Percentiles rank a stretch among this genome's conserved stretches.
Evolutionary conservation across 2,888 invertebrate genomes (phyloP).

Genomic region (Hypercompe scribonia): DNA sequence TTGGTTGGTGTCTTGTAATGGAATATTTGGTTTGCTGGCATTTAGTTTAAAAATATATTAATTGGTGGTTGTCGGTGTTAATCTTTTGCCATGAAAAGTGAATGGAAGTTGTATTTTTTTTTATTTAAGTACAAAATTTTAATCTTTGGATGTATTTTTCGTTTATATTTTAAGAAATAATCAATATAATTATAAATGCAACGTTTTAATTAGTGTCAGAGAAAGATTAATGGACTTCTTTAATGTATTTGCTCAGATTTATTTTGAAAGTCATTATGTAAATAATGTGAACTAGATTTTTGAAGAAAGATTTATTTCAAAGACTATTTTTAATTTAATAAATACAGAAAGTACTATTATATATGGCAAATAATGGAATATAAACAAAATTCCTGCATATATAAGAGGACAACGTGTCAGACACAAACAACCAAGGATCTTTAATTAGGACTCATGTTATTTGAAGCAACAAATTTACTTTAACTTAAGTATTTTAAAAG

Average conservation of each 20-base stretch:
- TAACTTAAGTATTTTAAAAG: too few relatives aligned
- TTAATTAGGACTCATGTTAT: not conserved
- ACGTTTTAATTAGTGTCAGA: too few relatives aligned
- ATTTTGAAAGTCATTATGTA: not conserved
- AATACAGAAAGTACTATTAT: not conserved
- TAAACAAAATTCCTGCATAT: not conserved
- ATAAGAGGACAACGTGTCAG: not conserved
- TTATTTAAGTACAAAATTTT: too few relatives aligned
- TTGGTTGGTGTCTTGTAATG: slow-evolving; percentile 75
- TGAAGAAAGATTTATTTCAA: not conserved
- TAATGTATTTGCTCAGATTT: not conserved
- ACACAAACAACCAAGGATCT: not conserved
- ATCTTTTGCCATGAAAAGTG: slow-evolving; percentile 13
- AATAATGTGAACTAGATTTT: not conserved
- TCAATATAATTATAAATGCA: too few relatives aligned
- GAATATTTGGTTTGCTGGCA: slow-evolving; percentile 70
- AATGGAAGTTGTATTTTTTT: not conserved
- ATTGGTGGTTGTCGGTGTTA: slow-evolving; percentile 11
- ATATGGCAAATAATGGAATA: not conserved
- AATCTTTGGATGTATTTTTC: too few relatives aligned
- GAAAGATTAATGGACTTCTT: too few relatives aligned
- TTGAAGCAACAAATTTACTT: not conserved
- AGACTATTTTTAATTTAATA: not conserved
- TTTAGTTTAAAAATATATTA: slow-evolving; percentile 48
- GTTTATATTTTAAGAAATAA: not conserved